Conservation (phyloP, 1,140 invertebrate species). For the Dreissena polymorpha region DNA sequence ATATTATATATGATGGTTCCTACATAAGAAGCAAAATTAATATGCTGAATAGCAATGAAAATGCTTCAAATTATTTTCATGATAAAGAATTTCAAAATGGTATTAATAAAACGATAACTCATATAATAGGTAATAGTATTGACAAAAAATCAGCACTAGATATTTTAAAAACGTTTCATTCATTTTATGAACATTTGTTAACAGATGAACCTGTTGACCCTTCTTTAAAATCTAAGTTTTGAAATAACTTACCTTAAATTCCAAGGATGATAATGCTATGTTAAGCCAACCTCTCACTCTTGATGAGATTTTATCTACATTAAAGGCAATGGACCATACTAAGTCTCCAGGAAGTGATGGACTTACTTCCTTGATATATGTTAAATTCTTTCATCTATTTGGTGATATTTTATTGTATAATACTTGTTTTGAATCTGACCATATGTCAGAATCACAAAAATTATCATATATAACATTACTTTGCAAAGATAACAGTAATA, state of each 20-base stretch:
- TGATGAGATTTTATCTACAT: slow-evolving; percentile 36
- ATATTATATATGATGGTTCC: slow-evolving; percentile 23
- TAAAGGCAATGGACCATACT: slow-evolving; percentile 53
- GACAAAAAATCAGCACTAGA: slow-evolving; percentile 5
- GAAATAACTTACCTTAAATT: slow-evolving; percentile 56
- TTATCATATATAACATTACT: slow-evolving; percentile 57
- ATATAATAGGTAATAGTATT: slow-evolving; percentile 32
- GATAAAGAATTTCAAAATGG: slow-evolving; percentile 42
- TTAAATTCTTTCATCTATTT: slow-evolving; percentile 57
- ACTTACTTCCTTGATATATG: slow-evolving; percentile 60
- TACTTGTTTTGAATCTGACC: slow-evolving; percentile 45
- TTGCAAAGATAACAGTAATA: slow-evolving; percentile 58
- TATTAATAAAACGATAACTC: slow-evolving; percentile 44
- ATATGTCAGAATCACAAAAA: slow-evolving; percentile 54
- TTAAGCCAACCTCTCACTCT: slow-evolving; percentile 50
- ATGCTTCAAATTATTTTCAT: slow-evolving; percentile 51
- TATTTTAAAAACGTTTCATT: slow-evolving; percentile 52
- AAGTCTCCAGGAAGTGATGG: slow-evolving; percentile 65
- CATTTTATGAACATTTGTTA: slow-evolving; percentile 63
- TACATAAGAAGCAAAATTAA: slow-evolving; percentile 49
- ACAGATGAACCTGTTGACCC: slow-evolving; percentile 50
- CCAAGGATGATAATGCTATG: slow-evolving; percentile 3
- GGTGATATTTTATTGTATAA: slow-evolving; percentile 42
- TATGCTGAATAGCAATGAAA: slow-evolving; percentile 55
- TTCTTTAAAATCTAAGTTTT: slow-evolving; percentile 45